These are phyloP conservation scores for Agelas oroides DNA, from an alignment of 37 sponge, comb jelly and placozoan species.

Conservation along the genomic window DNA sequence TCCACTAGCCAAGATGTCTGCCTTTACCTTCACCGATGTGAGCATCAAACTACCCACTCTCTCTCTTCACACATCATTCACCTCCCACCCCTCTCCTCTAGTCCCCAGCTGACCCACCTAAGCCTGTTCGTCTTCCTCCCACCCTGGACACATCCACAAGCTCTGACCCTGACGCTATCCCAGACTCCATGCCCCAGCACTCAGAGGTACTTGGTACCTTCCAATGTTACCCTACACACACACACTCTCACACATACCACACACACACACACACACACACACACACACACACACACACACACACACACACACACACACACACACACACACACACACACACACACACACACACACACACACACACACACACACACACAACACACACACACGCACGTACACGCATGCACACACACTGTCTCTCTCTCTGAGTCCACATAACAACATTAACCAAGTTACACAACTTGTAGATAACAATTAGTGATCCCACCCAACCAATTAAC, in stretches of 20 bases:
- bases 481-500: no score
- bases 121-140: not conserved
- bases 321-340: slow-evolving; percentile 29
- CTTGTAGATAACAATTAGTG: no score
- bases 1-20: no score
- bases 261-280: slow-evolving; percentile 9
- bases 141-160: not conserved
- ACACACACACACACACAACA: slow-evolving; percentile 34
- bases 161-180: slow-evolving; percentile 10
- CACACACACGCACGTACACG: slow-evolving; percentile 28
- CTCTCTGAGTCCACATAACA: no score
- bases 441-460: no score
- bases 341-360: slow-evolving; percentile 56
- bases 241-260: no score
- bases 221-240: no score
- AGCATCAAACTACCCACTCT: no score
- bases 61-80: not conserved
- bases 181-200: slow-evolving; percentile 25
- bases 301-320: slow-evolving; percentile 31
- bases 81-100: slow-evolving; percentile 3
- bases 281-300: slow-evolving; percentile 22
- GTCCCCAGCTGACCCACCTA: not conserved
- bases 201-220: no score
- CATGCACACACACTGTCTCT: slow-evolving; percentile 26
- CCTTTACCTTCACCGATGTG: no score